These are phyloP conservation scores for Lasioglossum morio DNA, from an alignment of 2,888 invertebrate species.

Conservation along the genomic window DNA sequence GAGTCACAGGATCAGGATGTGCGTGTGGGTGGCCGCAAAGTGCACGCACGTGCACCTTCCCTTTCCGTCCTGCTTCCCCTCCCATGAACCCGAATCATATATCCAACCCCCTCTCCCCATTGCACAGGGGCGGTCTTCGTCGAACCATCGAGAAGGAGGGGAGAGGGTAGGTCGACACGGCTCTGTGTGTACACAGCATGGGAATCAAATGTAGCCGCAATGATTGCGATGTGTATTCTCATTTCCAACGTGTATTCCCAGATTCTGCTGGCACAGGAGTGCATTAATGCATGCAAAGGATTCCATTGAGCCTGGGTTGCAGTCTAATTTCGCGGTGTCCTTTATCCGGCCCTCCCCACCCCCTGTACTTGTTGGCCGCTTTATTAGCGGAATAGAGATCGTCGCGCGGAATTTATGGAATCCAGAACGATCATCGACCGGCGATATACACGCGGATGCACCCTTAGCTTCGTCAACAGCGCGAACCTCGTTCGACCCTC, in stretches of 20 bases:
- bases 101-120: not conserved
- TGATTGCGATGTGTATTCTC: constrained; percentile 60
- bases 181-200: constrained; percentile 42
- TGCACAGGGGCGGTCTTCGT: constrained; percentile 5
- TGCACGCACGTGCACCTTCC: constrained; percentile 55
- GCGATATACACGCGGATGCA: not conserved
- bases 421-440: constrained; percentile 26
- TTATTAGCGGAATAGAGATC: constrained; percentile 53
- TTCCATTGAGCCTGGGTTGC: constrained; percentile 54
- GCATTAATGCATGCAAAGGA: constrained; percentile 66
- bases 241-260: constrained; percentile 59
- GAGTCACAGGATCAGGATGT: constrained; percentile 30
- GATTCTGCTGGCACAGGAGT: constrained; percentile 61
- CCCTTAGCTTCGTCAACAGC: not conserved
- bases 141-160: not conserved
- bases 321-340: constrained; percentile 62
- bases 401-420: constrained; percentile 45
- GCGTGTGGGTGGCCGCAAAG: constrained; percentile 45
- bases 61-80: not conserved
- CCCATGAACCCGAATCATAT: not conserved
- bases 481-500: no score
- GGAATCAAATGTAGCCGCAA: constrained; percentile 57
- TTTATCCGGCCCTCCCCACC: constrained; percentile 54
- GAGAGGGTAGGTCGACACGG: not conserved
- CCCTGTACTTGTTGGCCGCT: constrained; percentile 47